Base-by-base conservation (phyloP, 30 jellyfish, hydroid and myxozoan genomes). In the Rhopilema esculentum region DNA sequence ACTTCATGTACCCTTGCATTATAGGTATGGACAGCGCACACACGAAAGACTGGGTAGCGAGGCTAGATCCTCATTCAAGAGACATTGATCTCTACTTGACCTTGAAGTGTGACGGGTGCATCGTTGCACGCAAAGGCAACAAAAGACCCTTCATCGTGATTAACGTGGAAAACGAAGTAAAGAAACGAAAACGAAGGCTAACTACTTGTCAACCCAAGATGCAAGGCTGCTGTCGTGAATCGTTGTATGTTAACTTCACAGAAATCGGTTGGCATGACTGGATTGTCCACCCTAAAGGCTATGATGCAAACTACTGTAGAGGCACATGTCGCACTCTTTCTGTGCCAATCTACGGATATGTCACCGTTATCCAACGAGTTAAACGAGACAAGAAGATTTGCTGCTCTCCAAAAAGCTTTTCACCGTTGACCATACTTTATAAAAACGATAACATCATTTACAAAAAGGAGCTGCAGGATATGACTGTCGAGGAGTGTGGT, bases 181-280 rank as follows among this genome's bases (percentile, higher is more conserved):
- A 78, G 49, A 49, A n/a, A 23, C 94, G 97, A 25, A 50, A 27
- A 0, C 20, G 88, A 29, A 50, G 97, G 73, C 74, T 20, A 23
- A 75, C 62, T 65, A 82, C 69, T 2, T 91, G 97, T 71, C 88
- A 76, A 27, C 80, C 97, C 22, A 72, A 66, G 57, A 77, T 1
- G 75, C 49, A 57, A 28, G 94, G 74, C 67, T 91, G 97, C 83
- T 91, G 97, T 31, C 95, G 94, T 0, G 91, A 91, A 61, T 69
- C 90, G 8, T 30, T 91, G 18, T 76, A 27, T 65, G 90, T 91
- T 22, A 91, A 91, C 48, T 91, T 91, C 76, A 83, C 97, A 12
- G 94, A 83, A 20, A 72, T 91, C 67, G 90, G 93, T 61, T 91
- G 97, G 97, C 52, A 78, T 64, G 97, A 91, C 79, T 91, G 97